Conservation (phyloP, 2,797 vertebrate genomes). For the Ceyx erithaca region DNA sequence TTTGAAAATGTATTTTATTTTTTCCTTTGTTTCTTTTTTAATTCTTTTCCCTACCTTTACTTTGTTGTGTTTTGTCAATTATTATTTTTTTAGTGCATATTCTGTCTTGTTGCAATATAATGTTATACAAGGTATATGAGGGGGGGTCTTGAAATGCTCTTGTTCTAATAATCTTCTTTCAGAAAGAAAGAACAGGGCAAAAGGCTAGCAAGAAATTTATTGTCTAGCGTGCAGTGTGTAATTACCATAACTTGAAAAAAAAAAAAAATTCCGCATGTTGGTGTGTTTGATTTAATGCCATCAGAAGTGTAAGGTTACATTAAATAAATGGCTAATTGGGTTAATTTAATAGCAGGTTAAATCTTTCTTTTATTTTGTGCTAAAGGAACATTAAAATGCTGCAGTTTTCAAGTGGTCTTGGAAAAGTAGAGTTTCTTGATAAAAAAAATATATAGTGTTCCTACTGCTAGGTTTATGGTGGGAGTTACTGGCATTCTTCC, state of each 20-base stretch:
- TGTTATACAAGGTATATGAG: background rate
- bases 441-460: constrained; percentile 75
- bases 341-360: constrained; percentile 82
- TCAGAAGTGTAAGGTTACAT: constrained; percentile 74
- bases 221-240: constrained; percentile 56
- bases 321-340: constrained; percentile 80
- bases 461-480: constrained; percentile 79
- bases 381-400: constrained; percentile 78
- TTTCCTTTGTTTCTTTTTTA: rapidly evolving
- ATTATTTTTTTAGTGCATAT: background rate
- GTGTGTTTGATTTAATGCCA: constrained; percentile 73
- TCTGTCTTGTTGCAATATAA: background rate
- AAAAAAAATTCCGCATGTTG: constrained; percentile 52
- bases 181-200: constrained; percentile 50
- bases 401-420: constrained; percentile 76
- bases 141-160: background rate
- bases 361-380: constrained; percentile 79
- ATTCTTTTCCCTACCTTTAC: rapidly evolving
- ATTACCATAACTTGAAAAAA: constrained; percentile 70
- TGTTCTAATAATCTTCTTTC: constrained; percentile 63
- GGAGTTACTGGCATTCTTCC: constrained; percentile 82
- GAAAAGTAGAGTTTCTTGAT: constrained; percentile 79
- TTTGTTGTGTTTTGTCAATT: background rate
- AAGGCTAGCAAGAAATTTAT: constrained; percentile 61
- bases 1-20: no score